These are phyloP conservation scores for Grammomys dolichurus DNA, from an alignment of 2,113 vertebrate species.

Conservation along the genomic window DNA sequence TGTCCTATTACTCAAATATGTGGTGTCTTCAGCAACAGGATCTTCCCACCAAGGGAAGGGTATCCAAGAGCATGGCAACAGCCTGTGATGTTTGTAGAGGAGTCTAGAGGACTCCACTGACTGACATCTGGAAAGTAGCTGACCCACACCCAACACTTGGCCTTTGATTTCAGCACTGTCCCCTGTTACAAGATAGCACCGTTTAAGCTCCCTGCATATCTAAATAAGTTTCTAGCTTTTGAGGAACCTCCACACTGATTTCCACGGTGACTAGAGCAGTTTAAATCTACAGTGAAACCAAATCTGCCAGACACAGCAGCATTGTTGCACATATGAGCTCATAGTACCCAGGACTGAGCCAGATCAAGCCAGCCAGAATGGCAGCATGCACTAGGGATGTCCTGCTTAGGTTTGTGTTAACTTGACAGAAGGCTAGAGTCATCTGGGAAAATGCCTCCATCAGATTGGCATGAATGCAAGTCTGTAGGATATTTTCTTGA, in stretches of 20 bases:
- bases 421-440: not conserved
- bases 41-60: not conserved
- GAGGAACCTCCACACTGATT: not conserved
- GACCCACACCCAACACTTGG: not conserved
- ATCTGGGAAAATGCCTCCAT: not conserved
- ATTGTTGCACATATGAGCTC: not conserved
- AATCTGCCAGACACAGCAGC: not conserved
- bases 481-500: not conserved
- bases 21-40: not conserved
- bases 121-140: not conserved
- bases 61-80: not conserved
- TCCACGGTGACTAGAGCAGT: not conserved
- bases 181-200: not conserved
- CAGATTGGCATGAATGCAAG: not conserved
- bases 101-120: not conserved
- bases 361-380: not conserved
- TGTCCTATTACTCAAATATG: not conserved
- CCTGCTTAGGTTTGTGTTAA: not conserved
- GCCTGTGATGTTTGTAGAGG: not conserved
- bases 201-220: not conserved
- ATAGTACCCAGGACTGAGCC: not conserved
- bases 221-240: not conserved
- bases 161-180: not conserved
- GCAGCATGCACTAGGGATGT: not conserved
- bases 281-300: not conserved